Base-by-base conservation (phyloP, 2,797 vertebrate species). In the Scarus forsteni region DNA sequence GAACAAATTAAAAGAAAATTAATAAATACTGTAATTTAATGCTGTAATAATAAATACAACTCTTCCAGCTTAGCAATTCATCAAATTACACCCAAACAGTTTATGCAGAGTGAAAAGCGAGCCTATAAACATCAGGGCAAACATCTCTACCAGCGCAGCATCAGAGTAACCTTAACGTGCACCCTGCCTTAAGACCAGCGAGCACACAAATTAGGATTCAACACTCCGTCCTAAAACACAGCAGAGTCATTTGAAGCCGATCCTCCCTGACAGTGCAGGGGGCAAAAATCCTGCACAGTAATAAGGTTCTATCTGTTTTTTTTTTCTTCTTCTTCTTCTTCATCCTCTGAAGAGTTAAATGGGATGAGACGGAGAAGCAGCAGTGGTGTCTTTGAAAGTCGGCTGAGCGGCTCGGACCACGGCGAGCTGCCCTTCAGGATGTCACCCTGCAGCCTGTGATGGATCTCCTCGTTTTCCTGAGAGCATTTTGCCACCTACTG, bases 401-500 rank as follows among this genome's bases (percentile, higher is more conserved):
- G 12, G 60, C 66, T 42, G 74, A 67, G 57, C 59, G 10, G 45
- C 52, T 46, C 40, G 39, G 55, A 67, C 51, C 57, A 3, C 39
- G 50, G 57, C 3, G 39, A 44, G 63, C 65, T 19, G 64, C 70
- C 77, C 79, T 81, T 87, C 71, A 75, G 54, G 77, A 73, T 59
- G 77, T 76, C 70, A 68, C 64, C 39, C 27, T 27, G 69, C 53
- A 15, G 52, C 3, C 38, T 0, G 43, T 81, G 74, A 82, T 72
- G 49, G 73, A 83, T 81, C 75, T 62, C 42, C 39, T 80, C 80
- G 40, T 62, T 89, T 90, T 78, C 84, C 83, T 90, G 89, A 90
- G 89, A 91, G 82, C 82, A 27, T 69, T 93, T 94, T 94, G 92
- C 93, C 93, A 89, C 88, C 93, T 94, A 80, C 92, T 92, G 93